Conservation (phyloP, 2,113 vertebrate genomes). For the Elephantulus edwardii region DNA sequence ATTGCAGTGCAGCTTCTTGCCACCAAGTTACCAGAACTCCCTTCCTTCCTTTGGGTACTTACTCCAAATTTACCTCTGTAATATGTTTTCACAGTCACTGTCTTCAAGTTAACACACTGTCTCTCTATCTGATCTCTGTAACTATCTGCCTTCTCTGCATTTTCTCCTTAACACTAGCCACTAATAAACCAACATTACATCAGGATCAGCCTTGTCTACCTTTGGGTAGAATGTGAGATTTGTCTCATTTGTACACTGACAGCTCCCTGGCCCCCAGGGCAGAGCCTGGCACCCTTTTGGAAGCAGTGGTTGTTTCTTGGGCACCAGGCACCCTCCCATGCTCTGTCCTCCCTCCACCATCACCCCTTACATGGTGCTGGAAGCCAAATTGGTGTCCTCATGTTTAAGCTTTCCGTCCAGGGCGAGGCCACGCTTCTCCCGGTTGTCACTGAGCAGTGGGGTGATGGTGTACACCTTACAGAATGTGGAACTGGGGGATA, state of each 20-base stretch:
- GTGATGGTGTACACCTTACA: constrained; percentile 95
- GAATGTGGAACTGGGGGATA: constrained; percentile 93
- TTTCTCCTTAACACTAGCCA: background rate
- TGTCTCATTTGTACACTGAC: background rate
- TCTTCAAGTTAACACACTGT: background rate
- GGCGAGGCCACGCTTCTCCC: constrained; percentile 93
- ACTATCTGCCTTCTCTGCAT: background rate
- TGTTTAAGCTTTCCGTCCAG: constrained; percentile 94
- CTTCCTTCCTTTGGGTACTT: background rate
- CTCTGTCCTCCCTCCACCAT: background rate
- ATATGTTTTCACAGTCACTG: background rate
- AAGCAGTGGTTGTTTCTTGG: background rate
- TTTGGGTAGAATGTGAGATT: background rate
- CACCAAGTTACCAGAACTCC: no score
- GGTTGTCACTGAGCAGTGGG: constrained; percentile 90
- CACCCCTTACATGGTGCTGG: constrained; percentile 91
- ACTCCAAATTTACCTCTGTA: background rate
- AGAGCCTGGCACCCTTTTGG: background rate
- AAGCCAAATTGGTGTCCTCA: constrained; percentile 95
- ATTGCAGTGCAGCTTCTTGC: no score
- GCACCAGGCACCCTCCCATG: no score
- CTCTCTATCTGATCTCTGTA: no score
- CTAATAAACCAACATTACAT: background rate
- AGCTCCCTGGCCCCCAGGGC: background rate
- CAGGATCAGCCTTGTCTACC: background rate